Conservation (phyloP, 2,888 invertebrate species). For the Trichogramma evanescens region DNA sequence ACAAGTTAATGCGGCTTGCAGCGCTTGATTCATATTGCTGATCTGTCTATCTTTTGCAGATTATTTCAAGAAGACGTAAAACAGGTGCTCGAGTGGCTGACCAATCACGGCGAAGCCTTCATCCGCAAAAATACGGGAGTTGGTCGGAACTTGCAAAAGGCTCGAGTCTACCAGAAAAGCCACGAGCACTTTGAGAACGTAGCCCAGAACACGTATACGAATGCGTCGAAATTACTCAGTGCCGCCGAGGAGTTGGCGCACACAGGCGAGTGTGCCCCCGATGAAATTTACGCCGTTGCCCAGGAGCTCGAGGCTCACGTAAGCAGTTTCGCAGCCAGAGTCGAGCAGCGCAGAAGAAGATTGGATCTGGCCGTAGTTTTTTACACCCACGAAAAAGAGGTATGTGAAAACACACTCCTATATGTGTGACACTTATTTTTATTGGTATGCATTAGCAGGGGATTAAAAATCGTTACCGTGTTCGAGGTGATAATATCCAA, state of each 20-base stretch:
- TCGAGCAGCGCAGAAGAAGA: constrained; percentile 81
- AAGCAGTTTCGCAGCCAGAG: constrained; percentile 85
- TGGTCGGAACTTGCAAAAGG: constrained; percentile 89
- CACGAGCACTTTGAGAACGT: constrained; percentile 99
- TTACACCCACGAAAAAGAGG: constrained; percentile 94
- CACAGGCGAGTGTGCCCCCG: constrained; percentile 93
- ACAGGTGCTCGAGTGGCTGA: constrained; percentile 94
- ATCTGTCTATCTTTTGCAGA: constrained; percentile 35
- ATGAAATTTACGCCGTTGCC: constrained; percentile 92
- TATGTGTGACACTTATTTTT: no score
- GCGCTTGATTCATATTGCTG: neutral
- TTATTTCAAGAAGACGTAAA: constrained; percentile 96
- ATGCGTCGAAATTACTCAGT: constrained; percentile 91
- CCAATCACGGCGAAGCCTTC: constrained; percentile 96
- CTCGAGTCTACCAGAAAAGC: constrained; percentile 92
- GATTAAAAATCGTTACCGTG: no score
- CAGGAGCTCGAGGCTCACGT: constrained; percentile 90
- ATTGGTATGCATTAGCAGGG: no score
- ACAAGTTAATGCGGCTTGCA: no score
- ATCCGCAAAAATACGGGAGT: constrained; percentile 94
- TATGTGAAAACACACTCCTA: constrained; percentile 35
- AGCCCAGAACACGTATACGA: constrained; percentile 97
- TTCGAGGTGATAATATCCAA: no score
- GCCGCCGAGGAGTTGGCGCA: constrained; percentile 94
- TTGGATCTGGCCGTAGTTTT: constrained; percentile 90